Evolutionary conservation across 2,797 vertebrate species (phyloP).

Genomic region (Rhyacichthys aspro): DNA sequence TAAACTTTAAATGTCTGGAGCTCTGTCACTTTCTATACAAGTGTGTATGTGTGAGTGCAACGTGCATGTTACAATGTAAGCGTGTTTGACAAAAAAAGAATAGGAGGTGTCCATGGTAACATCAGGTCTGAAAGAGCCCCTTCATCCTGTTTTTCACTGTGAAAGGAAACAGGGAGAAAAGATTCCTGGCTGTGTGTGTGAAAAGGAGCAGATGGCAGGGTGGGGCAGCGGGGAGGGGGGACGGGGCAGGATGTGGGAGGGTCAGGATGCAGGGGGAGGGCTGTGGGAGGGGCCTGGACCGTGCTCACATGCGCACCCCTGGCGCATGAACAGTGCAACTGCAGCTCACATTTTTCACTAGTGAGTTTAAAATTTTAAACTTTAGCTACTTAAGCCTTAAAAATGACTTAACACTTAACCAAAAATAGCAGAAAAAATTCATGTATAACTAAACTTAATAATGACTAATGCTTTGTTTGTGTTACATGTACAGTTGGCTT

Average conservation of each 20-base stretch:
- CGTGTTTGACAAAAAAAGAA: constrained; percentile 73
- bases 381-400: not conserved
- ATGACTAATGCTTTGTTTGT: not conserved
- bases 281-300: constrained; percentile 66
- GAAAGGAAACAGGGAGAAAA: constrained; percentile 80
- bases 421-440: not conserved
- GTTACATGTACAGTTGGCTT: not conserved
- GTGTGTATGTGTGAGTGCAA: constrained; percentile 36
- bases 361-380: not conserved
- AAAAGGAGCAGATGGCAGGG: constrained; percentile 85
- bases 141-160: constrained; percentile 83
- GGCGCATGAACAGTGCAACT: constrained; percentile 80
- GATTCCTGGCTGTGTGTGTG: constrained; percentile 67
- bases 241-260: constrained; percentile 76
- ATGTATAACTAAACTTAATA: not conserved
- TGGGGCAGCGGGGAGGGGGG: constrained; percentile 76
- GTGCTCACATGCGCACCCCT: constrained; percentile 94
- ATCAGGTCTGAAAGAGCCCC: constrained; percentile 77
- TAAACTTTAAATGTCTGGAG: constrained; percentile 83
- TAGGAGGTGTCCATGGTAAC: constrained; percentile 80
- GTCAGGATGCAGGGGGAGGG: constrained; percentile 60
- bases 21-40: constrained; percentile 60
- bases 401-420: rapidly evolving
- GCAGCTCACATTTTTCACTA: constrained; percentile 46
- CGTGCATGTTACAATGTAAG: constrained; percentile 50